A percentile compares a stretch with the other conserved stretches of the same genome.
phyloP scores from a whole-genome alignment of 2,113 vertebrate species.

The Thamnaconus septentrionalis region DNA sequence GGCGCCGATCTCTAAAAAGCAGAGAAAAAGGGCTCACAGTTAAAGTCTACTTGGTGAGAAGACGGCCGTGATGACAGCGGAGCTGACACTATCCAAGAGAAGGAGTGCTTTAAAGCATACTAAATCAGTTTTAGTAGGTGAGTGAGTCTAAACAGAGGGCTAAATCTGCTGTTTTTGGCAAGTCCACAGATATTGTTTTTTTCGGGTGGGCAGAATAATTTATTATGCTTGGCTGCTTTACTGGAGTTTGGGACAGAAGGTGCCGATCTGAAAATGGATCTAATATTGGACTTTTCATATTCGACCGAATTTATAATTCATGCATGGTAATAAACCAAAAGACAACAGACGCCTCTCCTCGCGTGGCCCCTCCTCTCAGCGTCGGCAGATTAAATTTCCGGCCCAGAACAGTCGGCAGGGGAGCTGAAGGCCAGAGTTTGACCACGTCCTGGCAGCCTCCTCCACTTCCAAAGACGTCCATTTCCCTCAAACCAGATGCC shows the following conservation, averaged over 20 bases:
- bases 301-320: no score
- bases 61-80: not conserved
- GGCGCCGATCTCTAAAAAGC: not conserved
- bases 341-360: not conserved
- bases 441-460: not conserved
- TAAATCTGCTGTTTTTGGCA: not conserved
- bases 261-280: no score
- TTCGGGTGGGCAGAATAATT: no score
- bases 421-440: constrained; percentile 4
- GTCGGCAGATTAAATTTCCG: constrained; percentile 14
- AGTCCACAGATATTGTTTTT: not conserved
- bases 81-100: not conserved
- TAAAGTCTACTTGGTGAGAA: no score
- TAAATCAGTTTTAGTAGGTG: not conserved
- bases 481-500: no score
- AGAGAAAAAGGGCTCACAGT: not conserved
- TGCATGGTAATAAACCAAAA: not conserved
- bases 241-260: no score
- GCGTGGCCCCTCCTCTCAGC: no score
- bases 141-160: not conserved
- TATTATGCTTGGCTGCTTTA: no score
- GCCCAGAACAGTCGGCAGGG: constrained; percentile 17
- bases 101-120: not conserved
- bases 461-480: constrained; percentile 7
- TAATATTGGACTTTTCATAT: no score